phyloP scores from a whole-genome alignment of 2,797 vertebrate species.

The Betta splendens region DNA sequence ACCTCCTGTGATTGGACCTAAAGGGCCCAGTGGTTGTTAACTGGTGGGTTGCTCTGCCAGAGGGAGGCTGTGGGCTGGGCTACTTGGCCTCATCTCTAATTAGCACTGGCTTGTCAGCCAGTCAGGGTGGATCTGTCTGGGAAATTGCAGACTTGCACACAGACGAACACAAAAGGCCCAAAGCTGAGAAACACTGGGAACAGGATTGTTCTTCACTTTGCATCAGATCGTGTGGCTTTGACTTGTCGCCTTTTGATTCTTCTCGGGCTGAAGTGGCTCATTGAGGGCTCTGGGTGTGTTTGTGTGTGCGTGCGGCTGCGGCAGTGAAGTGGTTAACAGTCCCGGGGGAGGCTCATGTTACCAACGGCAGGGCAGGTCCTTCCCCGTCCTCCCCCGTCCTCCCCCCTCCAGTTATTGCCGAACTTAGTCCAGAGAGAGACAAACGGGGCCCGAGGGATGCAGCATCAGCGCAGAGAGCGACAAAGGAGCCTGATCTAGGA shows the following conservation, averaged over 20 bases:
- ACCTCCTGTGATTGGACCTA: slow-evolving; percentile 64
- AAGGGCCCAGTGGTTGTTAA: slow-evolving; percentile 67
- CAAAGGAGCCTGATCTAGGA: slow-evolving; percentile 66
- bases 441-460: slow-evolving; percentile 64
- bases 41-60: slow-evolving; percentile 76
- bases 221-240: slow-evolving; percentile 63
- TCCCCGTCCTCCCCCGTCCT: slow-evolving; percentile 2
- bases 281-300: slow-evolving; percentile 55
- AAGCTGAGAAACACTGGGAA: slow-evolving; percentile 49
- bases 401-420: slow-evolving; percentile 35
- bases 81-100: slow-evolving; percentile 80
- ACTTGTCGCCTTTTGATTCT: slow-evolving; percentile 57
- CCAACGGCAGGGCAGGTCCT: slow-evolving; percentile 68
- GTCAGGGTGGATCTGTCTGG: slow-evolving; percentile 78
- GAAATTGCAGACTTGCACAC: slow-evolving; percentile 70
- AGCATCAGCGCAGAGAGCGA: slow-evolving; percentile 62
- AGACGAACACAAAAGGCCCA: slow-evolving; percentile 28
- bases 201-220: slow-evolving; percentile 47
- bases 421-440: slow-evolving; percentile 61
- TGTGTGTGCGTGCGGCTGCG: slow-evolving; percentile 43
- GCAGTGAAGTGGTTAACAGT: slow-evolving; percentile 78
- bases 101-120: slow-evolving; percentile 76
- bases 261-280: slow-evolving; percentile 51
- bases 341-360: slow-evolving; percentile 73
- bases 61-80: slow-evolving; percentile 73